Base-by-base conservation (phyloP, 2,888 invertebrate genomes). In the Isoperla grammatica region DNA sequence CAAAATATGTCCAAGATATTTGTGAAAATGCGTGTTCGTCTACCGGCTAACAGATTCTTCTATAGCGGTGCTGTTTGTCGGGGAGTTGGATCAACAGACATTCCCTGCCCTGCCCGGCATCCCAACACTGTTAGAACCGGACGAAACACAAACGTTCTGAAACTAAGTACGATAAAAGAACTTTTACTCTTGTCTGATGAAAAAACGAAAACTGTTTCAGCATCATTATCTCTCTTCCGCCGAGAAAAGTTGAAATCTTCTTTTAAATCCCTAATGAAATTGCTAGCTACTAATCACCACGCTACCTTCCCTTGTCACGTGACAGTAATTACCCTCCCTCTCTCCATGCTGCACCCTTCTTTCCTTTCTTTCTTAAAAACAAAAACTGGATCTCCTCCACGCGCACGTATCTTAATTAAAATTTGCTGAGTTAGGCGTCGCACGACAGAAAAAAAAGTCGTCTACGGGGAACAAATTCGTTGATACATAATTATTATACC, bases 341-440 rank as follows among this genome's bases (percentile, higher is more conserved):
- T n/a, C n/a, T n/a, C n/a, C n/a, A n/a, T n/a, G n/a, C n/a, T n/a
- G n/a, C n/a, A n/a, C n/a, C 13, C 37, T 35, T 12, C 43, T 37
- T 37, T 40, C 58, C 39, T 49, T 42, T 39, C 22, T 42, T n/a
- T 54, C 22, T 50, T 19, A 15, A 17, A 13, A 9, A 53, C 17
- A 53, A 53, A 15, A 23, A 19, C 19, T 2, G 15, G 19, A 37
- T 8, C 19, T 29, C 2, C 29, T 11, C 42, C 23, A n/a, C 35
- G 50, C 19, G 35, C 37, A 59, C 59, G 59, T 42, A 53, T 53
- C 53, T 59, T 59, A 40, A 59, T 59, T 53, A 59, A 50, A 50
- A 50, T 48, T 58, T 22, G 50, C 29, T 15, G 29, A 40, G 19
- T 37, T 37, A 40, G 15, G 20, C 23, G 49, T 22, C 37, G 45